A percentile compares a stretch with the other conserved stretches of the same genome.
Conservation (phyloP, 2,888 invertebrate genomes). For the Rhagonycha fulva region DNA sequence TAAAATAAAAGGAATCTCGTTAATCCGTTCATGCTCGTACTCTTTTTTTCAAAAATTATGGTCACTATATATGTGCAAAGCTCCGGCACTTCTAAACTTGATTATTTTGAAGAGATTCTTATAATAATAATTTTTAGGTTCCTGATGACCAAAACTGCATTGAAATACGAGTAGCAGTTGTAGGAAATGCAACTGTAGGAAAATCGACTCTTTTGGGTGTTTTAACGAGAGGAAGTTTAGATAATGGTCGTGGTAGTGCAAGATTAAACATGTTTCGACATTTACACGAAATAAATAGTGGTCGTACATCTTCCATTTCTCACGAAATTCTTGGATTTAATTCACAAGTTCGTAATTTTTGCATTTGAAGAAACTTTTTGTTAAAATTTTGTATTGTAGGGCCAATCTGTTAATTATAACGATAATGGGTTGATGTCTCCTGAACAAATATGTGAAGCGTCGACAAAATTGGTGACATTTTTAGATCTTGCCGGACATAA, state of each 20-base stretch:
- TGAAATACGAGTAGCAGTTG: conserved; percentile 89
- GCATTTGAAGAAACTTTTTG: neutral
- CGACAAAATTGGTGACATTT: conserved; percentile 91
- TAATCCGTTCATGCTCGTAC: too few species aligned
- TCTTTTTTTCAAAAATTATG: too few species aligned
- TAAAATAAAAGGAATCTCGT: too few species aligned
- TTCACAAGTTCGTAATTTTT: conserved; percentile 49
- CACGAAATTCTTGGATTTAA: conserved; percentile 97
- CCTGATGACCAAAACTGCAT: conserved; percentile 87
- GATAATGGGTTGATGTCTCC: conserved; percentile 88
- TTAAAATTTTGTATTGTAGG: conserved; percentile 54
- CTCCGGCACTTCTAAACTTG: neutral
- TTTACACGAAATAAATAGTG: conserved; percentile 92
- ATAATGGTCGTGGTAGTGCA: conserved; percentile 94
- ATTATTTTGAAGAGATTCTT: neutral
- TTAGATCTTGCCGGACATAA: conserved; percentile 96
- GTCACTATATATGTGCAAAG: too few species aligned
- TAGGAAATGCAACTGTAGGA: conserved; percentile 96
- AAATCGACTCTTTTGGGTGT: conserved; percentile 96
- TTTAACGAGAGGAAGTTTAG: conserved; percentile 91
- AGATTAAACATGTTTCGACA: conserved; percentile 94
- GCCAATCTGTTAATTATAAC: conserved; percentile 86
- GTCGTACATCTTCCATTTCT: conserved; percentile 92
- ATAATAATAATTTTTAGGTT: conserved; percentile 57
- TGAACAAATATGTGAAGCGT: conserved; percentile 91